Percentiles rank a stretch among this genome's conserved stretches.
Conservation (phyloP, 2,113 vertebrate genomes). For the Falcunculus frontatus region DNA sequence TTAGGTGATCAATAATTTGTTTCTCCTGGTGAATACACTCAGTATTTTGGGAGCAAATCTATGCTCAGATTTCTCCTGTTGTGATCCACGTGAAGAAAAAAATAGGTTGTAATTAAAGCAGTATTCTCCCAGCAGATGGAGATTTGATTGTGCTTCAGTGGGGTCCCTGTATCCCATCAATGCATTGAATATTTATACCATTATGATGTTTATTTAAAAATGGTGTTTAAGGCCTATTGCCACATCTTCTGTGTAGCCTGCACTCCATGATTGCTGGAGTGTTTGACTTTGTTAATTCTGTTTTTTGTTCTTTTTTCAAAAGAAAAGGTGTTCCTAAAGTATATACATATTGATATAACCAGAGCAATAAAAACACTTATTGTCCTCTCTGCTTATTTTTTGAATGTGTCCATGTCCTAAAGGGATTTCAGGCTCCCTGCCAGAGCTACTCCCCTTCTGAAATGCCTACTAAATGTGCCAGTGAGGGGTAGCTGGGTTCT, state of each 20-base stretch:
- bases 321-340: neutral
- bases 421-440: neutral
- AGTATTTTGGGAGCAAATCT: neutral
- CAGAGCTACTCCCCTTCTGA: neutral
- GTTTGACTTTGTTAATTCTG: neutral
- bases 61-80: neutral
- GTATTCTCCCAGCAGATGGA: neutral
- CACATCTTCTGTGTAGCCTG: neutral
- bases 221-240: neutral
- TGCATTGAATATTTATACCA: neutral
- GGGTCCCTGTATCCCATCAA: neutral
- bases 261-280: neutral
- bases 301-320: neutral
- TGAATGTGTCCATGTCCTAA: neutral
- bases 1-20: neutral
- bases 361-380: neutral
- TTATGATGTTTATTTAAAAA: neutral
- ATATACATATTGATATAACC: neutral
- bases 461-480: neutral
- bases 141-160: neutral
- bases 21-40: neutral
- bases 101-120: neutral
- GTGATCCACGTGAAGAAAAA: neutral
- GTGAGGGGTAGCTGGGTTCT: neutral
- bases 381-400: neutral